These are phyloP conservation scores for Anoura caudifer DNA, from an alignment of 2,113 vertebrate species.

Conservation along the genomic window DNA sequence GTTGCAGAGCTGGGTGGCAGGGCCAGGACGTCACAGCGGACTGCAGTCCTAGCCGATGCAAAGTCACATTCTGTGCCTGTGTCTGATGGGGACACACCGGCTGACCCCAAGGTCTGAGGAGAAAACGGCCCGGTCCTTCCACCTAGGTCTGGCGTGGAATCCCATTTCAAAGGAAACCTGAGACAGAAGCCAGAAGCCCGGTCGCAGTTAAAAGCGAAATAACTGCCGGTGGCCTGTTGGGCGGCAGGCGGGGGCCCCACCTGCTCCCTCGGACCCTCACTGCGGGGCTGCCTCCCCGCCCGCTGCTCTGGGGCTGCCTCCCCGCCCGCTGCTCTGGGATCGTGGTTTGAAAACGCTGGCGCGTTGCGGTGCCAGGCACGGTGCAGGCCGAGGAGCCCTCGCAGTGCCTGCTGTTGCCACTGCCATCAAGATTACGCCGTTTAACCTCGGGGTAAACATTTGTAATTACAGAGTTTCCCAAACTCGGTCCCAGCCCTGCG, in stretches of 20 bases:
- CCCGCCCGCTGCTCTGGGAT: neutral
- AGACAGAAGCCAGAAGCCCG: neutral
- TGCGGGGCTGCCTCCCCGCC: accelerated
- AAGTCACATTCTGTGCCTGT: neutral
- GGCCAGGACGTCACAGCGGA: neutral
- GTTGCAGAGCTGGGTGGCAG: neutral
- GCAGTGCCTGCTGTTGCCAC: accelerated
- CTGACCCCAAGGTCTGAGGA: neutral
- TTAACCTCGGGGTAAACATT: neutral
- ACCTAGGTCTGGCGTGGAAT: accelerated
- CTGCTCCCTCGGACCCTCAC: too few relatives aligned
- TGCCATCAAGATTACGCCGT: neutral
- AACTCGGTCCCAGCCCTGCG: neutral
- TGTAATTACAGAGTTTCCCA: neutral
- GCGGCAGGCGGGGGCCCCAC: neutral
- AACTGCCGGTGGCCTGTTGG: neutral
- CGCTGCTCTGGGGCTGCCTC: neutral
- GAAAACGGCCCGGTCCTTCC: neutral
- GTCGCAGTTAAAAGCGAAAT: neutral
- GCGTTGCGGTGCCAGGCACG: neutral
- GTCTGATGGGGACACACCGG: neutral
- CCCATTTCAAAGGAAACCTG: neutral
- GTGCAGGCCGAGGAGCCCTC: accelerated
- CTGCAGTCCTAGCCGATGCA: accelerated
- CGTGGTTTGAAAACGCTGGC: neutral